phyloP scores from a whole-genome alignment of 2,113 vertebrate species.

The Pandion haliaetus region DNA sequence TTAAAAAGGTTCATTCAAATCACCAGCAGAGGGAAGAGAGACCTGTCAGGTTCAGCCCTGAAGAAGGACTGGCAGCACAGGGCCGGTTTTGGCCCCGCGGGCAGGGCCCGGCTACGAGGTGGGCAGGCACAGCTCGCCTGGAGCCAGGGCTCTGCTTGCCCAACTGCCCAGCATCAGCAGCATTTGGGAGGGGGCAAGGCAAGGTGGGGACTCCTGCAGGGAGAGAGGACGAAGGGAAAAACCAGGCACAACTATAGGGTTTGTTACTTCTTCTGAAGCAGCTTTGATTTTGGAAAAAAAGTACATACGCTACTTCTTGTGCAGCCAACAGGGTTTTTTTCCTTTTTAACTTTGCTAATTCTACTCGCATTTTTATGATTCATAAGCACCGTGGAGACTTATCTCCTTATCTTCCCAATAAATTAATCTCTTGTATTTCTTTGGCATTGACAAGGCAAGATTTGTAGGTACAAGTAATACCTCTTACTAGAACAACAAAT shows the following conservation, averaged over 20 bases:
- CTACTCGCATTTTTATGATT: not conserved
- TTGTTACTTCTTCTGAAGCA: not conserved
- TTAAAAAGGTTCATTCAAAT: not conserved
- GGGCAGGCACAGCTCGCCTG: not conserved
- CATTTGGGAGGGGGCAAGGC: not conserved
- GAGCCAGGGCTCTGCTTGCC: not conserved
- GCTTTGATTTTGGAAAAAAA: not conserved
- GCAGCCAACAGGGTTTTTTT: not conserved
- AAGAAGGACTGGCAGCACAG: not conserved
- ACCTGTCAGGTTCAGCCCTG: not conserved
- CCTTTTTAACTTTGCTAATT: not conserved
- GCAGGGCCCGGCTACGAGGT: not conserved
- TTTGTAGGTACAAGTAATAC: not conserved
- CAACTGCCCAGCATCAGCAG: not conserved
- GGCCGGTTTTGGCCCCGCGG: rapidly evolving
- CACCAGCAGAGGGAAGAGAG: not conserved
- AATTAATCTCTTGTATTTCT: not conserved
- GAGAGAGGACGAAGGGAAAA: not conserved
- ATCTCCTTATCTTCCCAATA: not conserved
- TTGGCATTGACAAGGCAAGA: not conserved
- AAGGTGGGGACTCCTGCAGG: not conserved
- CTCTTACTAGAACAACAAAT: not conserved
- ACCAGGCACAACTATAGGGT: not conserved
- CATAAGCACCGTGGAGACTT: not conserved
- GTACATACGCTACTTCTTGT: not conserved